Conservation (phyloP, 2,113 vertebrate species). For the Ranitomeya variabilis region DNA sequence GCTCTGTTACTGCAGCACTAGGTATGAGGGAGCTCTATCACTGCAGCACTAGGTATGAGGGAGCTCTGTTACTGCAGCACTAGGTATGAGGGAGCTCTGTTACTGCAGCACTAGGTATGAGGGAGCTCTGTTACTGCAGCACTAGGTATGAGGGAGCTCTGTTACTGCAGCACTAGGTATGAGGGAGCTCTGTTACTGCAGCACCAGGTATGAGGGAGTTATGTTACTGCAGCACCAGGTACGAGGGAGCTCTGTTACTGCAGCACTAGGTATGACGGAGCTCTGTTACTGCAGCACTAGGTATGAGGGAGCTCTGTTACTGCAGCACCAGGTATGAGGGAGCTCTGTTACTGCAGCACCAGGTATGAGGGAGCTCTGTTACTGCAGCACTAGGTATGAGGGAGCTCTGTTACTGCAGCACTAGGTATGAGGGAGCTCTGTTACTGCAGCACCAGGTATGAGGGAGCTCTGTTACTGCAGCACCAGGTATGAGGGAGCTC, state of each 20-base stretch:
- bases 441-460: not conserved
- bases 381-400: not conserved
- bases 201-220: not conserved
- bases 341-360: not conserved
- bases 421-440: not conserved
- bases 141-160: not conserved
- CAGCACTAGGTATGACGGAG: not conserved
- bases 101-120: not conserved
- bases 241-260: not conserved
- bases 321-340: too few relatives aligned
- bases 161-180: not conserved
- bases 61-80: not conserved
- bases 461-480: not conserved
- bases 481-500: not conserved
- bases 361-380: not conserved
- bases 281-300: not conserved
- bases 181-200: not conserved
- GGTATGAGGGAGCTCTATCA: not conserved
- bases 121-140: not conserved
- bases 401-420: not conserved
- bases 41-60: not conserved
- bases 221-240: not conserved
- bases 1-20: not conserved
- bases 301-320: not conserved
- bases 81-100: not conserved